Base-by-base conservation (phyloP, 2,797 vertebrate species). In the Notolepis coatsorum region DNA sequence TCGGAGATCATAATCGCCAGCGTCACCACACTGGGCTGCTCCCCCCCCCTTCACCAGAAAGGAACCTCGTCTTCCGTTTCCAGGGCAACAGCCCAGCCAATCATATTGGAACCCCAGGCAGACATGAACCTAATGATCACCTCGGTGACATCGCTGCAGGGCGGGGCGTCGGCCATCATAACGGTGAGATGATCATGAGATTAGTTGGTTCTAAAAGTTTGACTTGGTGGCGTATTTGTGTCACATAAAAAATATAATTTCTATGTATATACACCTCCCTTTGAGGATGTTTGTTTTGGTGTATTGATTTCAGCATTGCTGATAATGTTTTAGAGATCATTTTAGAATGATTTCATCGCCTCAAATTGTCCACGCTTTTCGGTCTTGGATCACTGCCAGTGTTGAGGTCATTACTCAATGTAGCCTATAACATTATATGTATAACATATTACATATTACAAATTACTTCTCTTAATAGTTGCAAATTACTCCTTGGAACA, bases 101-200 rank as follows among this genome's bases (percentile, higher is more conserved):
- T 80, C 49, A 10, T 64, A 0, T 71, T 2, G 2, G 87, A 88
- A 1, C 45, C 2, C 10, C 71, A 79, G 61, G 56, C 49, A 21
- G 96, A 98, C 90, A 94, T 97, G 93, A 96, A 95, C 91, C 91
- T 99, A 88, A 96, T 97, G 95, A 99, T 99, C 80, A 98, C 96
- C 68, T 96, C 96, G 38, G 97, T 99, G 83, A 99, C 96, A 0
- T 99, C 98, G 7, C 91, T 99, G 82, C 96, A 97, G 86, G 95
- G 90, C 71, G 81, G 88, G 79, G 86, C 21, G 59, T 82, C 92
- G 48, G 91, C 50, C 2, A 49, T 56, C 3, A n/a, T 64, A 8
- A 41, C 7, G 75, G 89, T 91, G 35, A 37, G 61, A 87, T 84
- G 23, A 23, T 5, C 46, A 24, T 5, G 15, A 57, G 1, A 50